Conservation (phyloP, 2,888 invertebrate species). For the Mylabris sibirica region DNA sequence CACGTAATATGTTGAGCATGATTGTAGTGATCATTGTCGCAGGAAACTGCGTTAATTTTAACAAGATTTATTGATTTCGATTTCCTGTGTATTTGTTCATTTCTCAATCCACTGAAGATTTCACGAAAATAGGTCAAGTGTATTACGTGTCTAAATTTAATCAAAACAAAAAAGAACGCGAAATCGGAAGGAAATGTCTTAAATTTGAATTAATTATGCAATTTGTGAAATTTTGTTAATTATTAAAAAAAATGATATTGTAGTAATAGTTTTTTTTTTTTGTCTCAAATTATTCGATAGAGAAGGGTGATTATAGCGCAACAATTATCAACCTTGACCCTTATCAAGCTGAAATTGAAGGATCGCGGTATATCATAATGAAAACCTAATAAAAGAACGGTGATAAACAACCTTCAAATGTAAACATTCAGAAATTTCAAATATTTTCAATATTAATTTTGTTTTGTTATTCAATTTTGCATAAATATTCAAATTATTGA, state of each 20-base stretch:
- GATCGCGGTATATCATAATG: not conserved
- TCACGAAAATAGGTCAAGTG: not conserved
- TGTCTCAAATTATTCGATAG: not conserved
- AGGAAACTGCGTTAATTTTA: not conserved
- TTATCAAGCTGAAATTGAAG: not conserved
- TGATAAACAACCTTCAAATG: not conserved
- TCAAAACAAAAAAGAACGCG: not conserved
- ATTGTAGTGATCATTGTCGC: not conserved
- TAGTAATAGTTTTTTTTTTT: not conserved
- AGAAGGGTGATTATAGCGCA: constrained; percentile 2
- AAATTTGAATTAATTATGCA: not conserved
- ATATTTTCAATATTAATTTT: not conserved
- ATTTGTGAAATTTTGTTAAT: not conserved
- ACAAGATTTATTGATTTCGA: not conserved
- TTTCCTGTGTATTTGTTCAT: not conserved
- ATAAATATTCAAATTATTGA: not conserved
- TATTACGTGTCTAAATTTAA: not conserved
- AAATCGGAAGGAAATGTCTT: constrained; percentile 3
- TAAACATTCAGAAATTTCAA: not conserved
- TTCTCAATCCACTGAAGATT: not conserved
- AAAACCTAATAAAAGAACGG: not conserved
- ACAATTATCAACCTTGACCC: constrained; percentile 4
- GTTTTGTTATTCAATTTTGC: not conserved
- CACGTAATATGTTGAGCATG: not conserved
- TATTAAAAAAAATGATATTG: not conserved